Evolutionary conservation across 2,888 invertebrate genomes (phyloP), one percentile per base, ranked within the genome.

Genomic region (Cylindroiulus punctatus): DNA sequence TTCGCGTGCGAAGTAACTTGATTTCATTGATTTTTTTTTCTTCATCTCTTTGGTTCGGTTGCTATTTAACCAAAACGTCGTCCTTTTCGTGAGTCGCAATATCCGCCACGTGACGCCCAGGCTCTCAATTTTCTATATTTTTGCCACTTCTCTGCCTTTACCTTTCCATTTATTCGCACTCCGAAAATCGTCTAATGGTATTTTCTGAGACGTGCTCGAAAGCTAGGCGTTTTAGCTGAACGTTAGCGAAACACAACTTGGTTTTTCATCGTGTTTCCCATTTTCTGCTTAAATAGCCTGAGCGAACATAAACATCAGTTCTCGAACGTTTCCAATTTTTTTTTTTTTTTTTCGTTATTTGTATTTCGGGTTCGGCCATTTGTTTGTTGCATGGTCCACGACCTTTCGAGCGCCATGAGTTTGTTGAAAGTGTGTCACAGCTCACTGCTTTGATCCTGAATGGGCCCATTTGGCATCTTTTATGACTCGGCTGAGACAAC

Each of bases 351-450:
- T 82, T 44, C 22, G 40, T 83, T 83, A 83, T 83, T 83, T 83
- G 83, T 83, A 40, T 40, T 44, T 83, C n/a, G 40, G 19, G 44
- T 83, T 83, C 83, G 22, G 40, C 83, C 83, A 40, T 83, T 83
- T 83, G 83, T 44, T 44, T 44, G 7, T 5, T 83, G 83, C 83
- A 83, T 40, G 40, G 83, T 83, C 76, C 76, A 76, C 76, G 76
- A 76, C 76, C 76, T 76, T 76, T 76, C 14, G 76, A 76, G 76
- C 36, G 19, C 83, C 83, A 12, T 83, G 83, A 83, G 44, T 76
- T 76, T 76, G 76, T 76, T 83, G 83, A 83, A 83, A 83, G 40
- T 83, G 83, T 83, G 83, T 83, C 83, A 83, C 83, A 83, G 83
- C 83, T 83, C 83, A 44, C 83, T 83, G 83, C 83, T 83, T 40